A percentile compares a stretch with the other conserved stretches of the same genome.
Conservation (phyloP, 2,797 vertebrate species). For the Threskiornis aethiopicus region DNA sequence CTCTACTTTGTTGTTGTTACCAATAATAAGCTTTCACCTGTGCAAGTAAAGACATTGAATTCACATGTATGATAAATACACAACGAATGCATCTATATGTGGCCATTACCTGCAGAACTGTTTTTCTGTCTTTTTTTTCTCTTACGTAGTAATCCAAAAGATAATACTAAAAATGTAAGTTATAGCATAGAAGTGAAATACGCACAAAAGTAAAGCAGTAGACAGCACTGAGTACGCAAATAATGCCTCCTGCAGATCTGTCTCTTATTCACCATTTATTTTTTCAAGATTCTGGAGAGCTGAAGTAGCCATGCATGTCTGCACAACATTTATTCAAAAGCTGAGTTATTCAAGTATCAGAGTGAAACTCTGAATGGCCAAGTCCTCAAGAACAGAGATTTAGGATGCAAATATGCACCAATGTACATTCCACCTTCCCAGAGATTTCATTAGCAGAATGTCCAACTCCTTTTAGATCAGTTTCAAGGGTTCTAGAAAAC, state of each 20-base stretch:
- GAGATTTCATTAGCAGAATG: background rate
- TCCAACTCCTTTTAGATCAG: background rate
- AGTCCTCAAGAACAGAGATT: background rate
- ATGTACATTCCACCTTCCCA: background rate
- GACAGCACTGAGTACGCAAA: background rate
- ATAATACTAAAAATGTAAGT: background rate
- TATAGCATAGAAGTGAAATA: background rate
- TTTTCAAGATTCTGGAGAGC: background rate
- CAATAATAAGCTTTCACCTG: background rate
- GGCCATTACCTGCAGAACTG: background rate
- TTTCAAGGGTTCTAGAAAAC: background rate
- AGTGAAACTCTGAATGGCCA: background rate
- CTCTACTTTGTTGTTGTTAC: background rate
- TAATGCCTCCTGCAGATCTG: background rate
- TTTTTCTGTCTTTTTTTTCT: background rate
- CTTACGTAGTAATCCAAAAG: background rate
- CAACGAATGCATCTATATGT: background rate
- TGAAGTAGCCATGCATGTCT: background rate
- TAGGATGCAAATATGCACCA: background rate
- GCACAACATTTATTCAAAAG: background rate
- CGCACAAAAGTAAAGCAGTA: background rate
- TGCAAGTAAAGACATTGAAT: background rate
- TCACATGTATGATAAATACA: background rate
- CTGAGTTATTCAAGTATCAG: background rate
- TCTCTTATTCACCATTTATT: background rate